Evolutionary conservation across 2,888 invertebrate species (phyloP).

Genomic region (Panzeria rudis): DNA sequence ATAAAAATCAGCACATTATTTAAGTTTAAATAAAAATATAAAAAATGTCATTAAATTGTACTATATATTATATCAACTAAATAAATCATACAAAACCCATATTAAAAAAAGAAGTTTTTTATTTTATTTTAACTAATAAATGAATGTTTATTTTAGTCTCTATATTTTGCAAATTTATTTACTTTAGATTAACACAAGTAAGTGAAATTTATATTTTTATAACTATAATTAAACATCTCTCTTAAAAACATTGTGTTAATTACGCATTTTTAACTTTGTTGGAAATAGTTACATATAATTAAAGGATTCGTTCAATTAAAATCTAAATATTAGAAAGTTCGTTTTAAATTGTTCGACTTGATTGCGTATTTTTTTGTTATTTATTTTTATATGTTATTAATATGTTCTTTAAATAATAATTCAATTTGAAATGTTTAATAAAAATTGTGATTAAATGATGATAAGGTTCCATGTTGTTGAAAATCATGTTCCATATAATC

Average conservation of each 20-base stretch:
- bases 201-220: constrained; percentile 35
- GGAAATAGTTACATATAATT: constrained; percentile 22
- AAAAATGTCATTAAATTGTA: constrained; percentile 32
- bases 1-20: constrained; percentile 36
- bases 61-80: constrained; percentile 22
- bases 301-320: constrained; percentile 52
- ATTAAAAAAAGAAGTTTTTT: not conserved
- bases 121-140: constrained; percentile 29
- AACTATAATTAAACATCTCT: constrained; percentile 32
- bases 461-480: constrained; percentile 44
- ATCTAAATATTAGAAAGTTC: constrained; percentile 56
- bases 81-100: constrained; percentile 37
- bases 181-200: constrained; percentile 52
- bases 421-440: constrained; percentile 65
- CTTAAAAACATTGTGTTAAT: constrained; percentile 33
- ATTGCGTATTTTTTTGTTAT: constrained; percentile 1
- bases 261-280: constrained; percentile 38
- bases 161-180: constrained; percentile 45
- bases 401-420: constrained; percentile 47
- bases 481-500: constrained; percentile 63
- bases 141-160: constrained; percentile 15
- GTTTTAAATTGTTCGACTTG: constrained; percentile 40
- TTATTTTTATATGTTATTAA: constrained; percentile 34
- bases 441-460: constrained; percentile 43
- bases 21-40: constrained; percentile 5